Evolutionary conservation across 2,113 vertebrate genomes (phyloP), one percentile per base, ranked within the genome.

Genomic region (Hipposideros armiger): DNA sequence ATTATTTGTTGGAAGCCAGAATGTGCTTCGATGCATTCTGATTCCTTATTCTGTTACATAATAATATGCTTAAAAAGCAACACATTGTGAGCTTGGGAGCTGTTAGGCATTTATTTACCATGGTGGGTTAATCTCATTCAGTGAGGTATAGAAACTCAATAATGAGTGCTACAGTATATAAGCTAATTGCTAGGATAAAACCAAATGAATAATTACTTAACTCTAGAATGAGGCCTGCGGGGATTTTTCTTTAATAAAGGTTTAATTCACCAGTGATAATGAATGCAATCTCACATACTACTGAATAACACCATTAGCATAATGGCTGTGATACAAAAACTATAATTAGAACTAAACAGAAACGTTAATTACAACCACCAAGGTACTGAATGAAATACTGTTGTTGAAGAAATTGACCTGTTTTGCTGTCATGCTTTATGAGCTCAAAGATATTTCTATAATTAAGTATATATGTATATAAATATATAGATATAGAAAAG

Each of bases 211-310:
- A 99, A 99, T 99, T 99, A 98, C 98, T 99, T 99, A 99, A 99
- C 98, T 99, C 97, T 97, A 98, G 98, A 99, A 99, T 99, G 98
- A 98, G 98, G 98, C 98, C 98, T 98, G 97, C 66, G 98, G 99
- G 99, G 98, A 98, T 99, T 98, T 98, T 99, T 98, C 98, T 98
- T 99, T 99, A 99, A 99, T 99, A 99, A 99, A 99, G 98, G 98
- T 98, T 99, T 99, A 99, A 99, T 99, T 99, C 99, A 99, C 98
- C 98, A 99, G 98, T 98, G 98, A 99, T 98, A 99, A 99, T 99
- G 98, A 99, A 99, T 99, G 99, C 99, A 99, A 98, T 99, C 98
- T 99, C 99, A 99, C 98, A 98, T 98, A 98, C 98, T 99, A 98
- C 98, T 98, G 98, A 99, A 99, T 98, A 99, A 99, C 98, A 98